These are phyloP conservation scores for Coregonus sp. DNA, from an alignment of 2,797 vertebrate species.

Conservation along the genomic window DNA sequence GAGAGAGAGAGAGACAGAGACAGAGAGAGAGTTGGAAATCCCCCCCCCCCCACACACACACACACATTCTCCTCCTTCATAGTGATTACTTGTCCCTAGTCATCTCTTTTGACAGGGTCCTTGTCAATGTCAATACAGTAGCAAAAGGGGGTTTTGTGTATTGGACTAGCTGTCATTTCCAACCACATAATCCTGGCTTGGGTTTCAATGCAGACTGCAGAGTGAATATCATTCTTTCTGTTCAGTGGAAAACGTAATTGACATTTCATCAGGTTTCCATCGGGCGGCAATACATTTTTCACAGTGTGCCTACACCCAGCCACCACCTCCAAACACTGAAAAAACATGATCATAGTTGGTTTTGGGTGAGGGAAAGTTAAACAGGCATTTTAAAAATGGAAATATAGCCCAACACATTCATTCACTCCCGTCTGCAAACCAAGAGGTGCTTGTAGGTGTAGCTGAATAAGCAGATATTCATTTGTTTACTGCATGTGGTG, in stretches of 20 bases:
- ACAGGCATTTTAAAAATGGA: constrained; percentile 51
- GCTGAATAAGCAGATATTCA: too few relatives aligned
- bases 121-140: not conserved
- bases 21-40: not conserved
- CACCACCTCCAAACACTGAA: constrained; percentile 2
- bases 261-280: constrained; percentile 54
- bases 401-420: not conserved
- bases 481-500: not conserved
- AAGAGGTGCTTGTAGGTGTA: not conserved
- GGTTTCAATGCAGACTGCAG: constrained; percentile 26
- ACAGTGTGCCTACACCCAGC: constrained; percentile 31
- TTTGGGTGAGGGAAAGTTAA: constrained; percentile 41
- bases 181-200: constrained; percentile 11
- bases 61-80: not conserved
- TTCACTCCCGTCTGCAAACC: not conserved
- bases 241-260: constrained; percentile 36
- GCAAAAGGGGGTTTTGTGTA: constrained; percentile 1
- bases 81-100: not conserved
- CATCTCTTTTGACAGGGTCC: not conserved
- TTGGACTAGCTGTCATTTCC: constrained; percentile 8
- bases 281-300: constrained; percentile 51
- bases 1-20: not conserved
- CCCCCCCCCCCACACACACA: too few relatives aligned
- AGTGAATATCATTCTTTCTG: constrained; percentile 18
- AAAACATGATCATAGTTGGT: constrained; percentile 34